Base-by-base conservation (phyloP, 2,113 vertebrate species). In the Triplophysa tibetana region DNA sequence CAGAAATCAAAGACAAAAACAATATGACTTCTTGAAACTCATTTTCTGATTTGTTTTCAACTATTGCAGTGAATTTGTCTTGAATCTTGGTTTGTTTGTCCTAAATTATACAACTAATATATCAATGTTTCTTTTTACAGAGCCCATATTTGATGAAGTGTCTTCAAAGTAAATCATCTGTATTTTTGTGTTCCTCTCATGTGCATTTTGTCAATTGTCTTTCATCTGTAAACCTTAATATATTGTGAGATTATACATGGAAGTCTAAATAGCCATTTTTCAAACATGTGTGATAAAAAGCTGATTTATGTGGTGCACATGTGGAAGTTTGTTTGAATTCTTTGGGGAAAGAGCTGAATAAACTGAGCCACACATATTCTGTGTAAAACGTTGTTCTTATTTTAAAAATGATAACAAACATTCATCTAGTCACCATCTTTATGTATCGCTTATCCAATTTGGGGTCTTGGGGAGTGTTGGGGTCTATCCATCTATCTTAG, bases 111-210 rank as follows among this genome's bases (percentile, higher is more conserved):
- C 76, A n/a, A 64, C 64, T 48, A 17, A 61, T 45, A 58, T 14
- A 12, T 73, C 78, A 1, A 75, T 12, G 85, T 77, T 56, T 41
- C 66, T 65, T 2, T 38, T 69, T 41, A 60, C 70, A 92, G 92
- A 93, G 78, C 90, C 92, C 26, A 87, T 83, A 75, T 82, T 91
- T 41, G 91, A 91, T 17, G 89, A 92, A 64, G 87, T 86, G 8
- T 82, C 87, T 38, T 62, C 85, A 80, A 91, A 91, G 83, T 92
- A 83, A 92, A 86, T 68, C 33, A 16, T 54, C n/a, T 65, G 12
- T 74, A 16, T 62, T 19, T 19, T 54, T 73, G 73, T 78, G 82
- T 52, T 76, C n/a, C 69, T 52, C n/a, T 68, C 48, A 45, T 74
- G 67, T 68, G 4, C 80, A 72, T 8, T 33, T 19, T 16, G 60